Conservation (phyloP, 2,888 invertebrate species). For the Tetranychus truncatus region DNA sequence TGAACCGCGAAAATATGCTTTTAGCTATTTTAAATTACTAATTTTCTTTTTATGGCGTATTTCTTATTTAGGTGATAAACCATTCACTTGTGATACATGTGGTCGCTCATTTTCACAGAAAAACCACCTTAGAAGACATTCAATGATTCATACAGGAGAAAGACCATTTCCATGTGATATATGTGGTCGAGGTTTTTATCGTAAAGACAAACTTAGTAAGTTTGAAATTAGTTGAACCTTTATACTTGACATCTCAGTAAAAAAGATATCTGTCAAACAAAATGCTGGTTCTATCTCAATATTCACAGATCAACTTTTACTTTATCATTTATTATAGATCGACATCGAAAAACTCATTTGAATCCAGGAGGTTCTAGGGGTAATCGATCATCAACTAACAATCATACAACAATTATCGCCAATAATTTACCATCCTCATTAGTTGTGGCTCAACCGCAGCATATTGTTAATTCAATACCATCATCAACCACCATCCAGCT, state of each 20-base stretch:
- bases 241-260: neutral
- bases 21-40: neutral
- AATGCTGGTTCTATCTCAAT: neutral
- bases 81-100: slow-evolving; percentile 29
- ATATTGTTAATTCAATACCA: slow-evolving; percentile 13
- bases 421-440: neutral
- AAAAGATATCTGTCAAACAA: neutral
- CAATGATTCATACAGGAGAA: slow-evolving; percentile 29
- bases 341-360: slow-evolving; percentile 22
- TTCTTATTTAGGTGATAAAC: slow-evolving; percentile 25
- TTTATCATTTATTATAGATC: slow-evolving; percentile 14
- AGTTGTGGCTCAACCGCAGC: slow-evolving; percentile 6
- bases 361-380: slow-evolving; percentile 17
- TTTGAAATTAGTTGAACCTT: neutral
- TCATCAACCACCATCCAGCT: slow-evolving; percentile 20
- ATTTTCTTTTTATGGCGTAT: neutral
- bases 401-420: slow-evolving; percentile 1
- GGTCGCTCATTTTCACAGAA: slow-evolving; percentile 29
- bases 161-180: slow-evolving; percentile 28
- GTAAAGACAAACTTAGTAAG: slow-evolving; percentile 28
- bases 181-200: slow-evolving; percentile 28
- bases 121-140: slow-evolving; percentile 28
- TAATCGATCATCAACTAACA: slow-evolving; percentile 11
- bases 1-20: neutral
- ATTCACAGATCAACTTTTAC: neutral